These are phyloP conservation scores for Zootermopsis nevadensis DNA, from an alignment of 2,888 invertebrate species.

Conservation along the genomic window DNA sequence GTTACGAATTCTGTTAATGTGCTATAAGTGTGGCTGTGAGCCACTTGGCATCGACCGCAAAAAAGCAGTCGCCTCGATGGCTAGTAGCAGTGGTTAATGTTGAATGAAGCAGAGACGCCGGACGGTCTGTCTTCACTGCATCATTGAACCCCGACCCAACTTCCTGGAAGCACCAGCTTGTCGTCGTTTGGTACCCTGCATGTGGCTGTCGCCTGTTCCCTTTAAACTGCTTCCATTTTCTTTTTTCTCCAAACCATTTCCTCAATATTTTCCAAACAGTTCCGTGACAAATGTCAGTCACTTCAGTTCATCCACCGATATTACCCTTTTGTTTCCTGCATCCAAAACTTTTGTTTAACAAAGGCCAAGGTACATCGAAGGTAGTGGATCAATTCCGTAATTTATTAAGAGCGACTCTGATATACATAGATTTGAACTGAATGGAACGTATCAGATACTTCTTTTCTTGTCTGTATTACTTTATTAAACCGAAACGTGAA, in stretches of 20 bases:
- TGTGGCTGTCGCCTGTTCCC: not conserved
- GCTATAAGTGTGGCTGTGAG: not conserved
- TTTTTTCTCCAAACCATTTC: no score
- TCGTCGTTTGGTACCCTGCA: not conserved
- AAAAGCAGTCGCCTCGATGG: slow-evolving; percentile 11
- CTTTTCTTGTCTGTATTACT: no score
- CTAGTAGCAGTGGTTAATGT: slow-evolving; percentile 25
- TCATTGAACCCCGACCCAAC: slow-evolving; percentile 16
- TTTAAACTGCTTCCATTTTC: no score
- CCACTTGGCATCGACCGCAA: slow-evolving; percentile 14
- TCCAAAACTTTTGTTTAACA: no score
- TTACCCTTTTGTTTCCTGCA: no score
- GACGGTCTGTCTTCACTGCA: slow-evolving; percentile 38
- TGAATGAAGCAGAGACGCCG: slow-evolving; percentile 40
- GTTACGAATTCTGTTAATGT: not conserved
- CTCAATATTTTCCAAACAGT: not conserved
- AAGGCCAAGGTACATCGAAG: no score
- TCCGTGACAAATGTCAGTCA: not conserved
- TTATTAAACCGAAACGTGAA: no score
- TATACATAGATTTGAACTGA: no score
- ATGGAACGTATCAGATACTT: no score
- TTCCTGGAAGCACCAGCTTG: slow-evolving; percentile 10
- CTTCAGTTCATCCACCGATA: no score
- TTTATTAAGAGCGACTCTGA: no score
- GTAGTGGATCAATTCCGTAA: no score